Conservation (phyloP, 2,888 invertebrate species). For the Tenthredo amoena region DNA sequence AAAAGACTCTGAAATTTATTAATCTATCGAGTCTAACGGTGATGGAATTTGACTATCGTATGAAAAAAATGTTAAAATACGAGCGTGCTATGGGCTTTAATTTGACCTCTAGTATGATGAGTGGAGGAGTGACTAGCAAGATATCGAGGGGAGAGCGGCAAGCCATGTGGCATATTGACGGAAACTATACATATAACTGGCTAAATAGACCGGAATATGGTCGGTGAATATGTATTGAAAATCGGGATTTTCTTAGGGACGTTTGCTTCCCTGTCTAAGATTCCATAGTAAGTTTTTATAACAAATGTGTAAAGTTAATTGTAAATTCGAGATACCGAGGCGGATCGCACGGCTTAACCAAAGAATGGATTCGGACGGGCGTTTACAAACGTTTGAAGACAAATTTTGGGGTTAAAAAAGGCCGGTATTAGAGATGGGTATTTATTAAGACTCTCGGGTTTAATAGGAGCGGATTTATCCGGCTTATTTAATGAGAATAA, state of each 20-base stretch:
- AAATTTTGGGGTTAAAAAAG: background rate
- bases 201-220: background rate
- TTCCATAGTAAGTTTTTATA: background rate
- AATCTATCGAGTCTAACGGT: background rate
- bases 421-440: background rate
- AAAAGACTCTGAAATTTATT: background rate
- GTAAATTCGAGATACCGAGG: slow-evolving; percentile 5
- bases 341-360: slow-evolving; percentile 62
- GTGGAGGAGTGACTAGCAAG: slow-evolving; percentile 52
- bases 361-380: slow-evolving; percentile 59
- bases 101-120: slow-evolving; percentile 52
- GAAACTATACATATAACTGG: slow-evolving; percentile 51
- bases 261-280: background rate
- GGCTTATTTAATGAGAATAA: slow-evolving; percentile 63
- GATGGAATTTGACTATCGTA: slow-evolving; percentile 14
- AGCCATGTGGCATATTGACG: slow-evolving; percentile 64
- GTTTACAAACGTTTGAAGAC: background rate
- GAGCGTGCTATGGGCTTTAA: background rate
- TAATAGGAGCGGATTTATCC: background rate
- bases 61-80: background rate
- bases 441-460: background rate
- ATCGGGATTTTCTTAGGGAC: background rate
- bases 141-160: slow-evolving; percentile 53
- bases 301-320: background rate
- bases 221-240: background rate